These are phyloP conservation scores for Trogon surrucura DNA, from an alignment of 2,113 vertebrate genomes.

Conservation along the genomic window DNA sequence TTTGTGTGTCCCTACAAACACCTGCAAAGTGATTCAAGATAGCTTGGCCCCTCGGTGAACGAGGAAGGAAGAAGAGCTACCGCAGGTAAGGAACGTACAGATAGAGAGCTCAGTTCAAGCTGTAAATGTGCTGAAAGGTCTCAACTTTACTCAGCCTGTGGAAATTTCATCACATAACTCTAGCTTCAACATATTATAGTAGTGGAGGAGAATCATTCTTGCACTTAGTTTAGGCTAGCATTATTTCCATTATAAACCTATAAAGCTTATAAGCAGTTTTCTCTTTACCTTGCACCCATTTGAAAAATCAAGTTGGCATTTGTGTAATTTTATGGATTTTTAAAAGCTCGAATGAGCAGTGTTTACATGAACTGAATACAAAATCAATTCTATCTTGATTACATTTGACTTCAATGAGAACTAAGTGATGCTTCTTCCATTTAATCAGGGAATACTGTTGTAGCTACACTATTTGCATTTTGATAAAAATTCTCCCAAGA, in stretches of 20 bases:
- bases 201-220: background rate
- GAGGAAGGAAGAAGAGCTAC: background rate
- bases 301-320: conserved; percentile 64
- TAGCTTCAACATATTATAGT: background rate
- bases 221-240: background rate
- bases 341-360: conserved; percentile 59
- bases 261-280: background rate
- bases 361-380: conserved; percentile 72
- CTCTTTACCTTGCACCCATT: conserved; percentile 29
- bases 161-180: background rate
- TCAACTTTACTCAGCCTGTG: background rate
- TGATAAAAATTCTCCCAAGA: conserved; percentile 61
- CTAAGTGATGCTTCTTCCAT: conserved; percentile 72
- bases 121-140: background rate
- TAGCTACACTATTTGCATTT: conserved; percentile 64
- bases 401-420: conserved; percentile 71
- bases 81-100: no score
- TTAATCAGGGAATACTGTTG: conserved; percentile 66
- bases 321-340: conserved; percentile 70
- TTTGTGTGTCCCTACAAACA: background rate
- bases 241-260: background rate
- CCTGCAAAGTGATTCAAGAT: background rate
- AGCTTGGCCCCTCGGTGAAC: background rate
- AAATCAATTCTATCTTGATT: conserved; percentile 76
- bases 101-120: background rate